Evolutionary conservation across 2,797 vertebrate genomes (phyloP).

Genomic region (Gadopsis marmoratus): DNA sequence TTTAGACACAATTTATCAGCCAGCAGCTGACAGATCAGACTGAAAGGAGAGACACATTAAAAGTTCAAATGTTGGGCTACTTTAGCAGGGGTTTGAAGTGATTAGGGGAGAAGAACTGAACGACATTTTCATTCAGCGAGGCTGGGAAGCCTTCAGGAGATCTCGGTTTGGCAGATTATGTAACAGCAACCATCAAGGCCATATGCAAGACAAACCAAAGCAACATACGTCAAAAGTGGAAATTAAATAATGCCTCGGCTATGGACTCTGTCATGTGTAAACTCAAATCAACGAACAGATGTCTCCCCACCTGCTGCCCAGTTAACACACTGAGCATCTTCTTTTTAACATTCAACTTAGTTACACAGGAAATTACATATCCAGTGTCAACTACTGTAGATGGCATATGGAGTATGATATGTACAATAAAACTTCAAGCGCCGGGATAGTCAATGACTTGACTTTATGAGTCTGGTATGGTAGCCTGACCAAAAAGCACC

Average conservation of each 20-base stretch:
- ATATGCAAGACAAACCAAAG: constrained; percentile 50
- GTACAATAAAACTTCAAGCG: background rate
- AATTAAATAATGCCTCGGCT: constrained; percentile 53
- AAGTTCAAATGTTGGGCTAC: constrained; percentile 68
- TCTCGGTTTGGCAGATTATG: background rate
- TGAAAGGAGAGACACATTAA: constrained; percentile 52
- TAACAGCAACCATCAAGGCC: constrained; percentile 4
- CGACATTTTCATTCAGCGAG: constrained; percentile 26
- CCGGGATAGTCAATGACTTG: background rate
- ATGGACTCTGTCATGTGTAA: constrained; percentile 54
- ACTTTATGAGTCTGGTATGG: background rate
- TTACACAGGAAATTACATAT: background rate
- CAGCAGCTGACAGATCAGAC: constrained; percentile 64
- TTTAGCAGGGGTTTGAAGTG: constrained; percentile 55
- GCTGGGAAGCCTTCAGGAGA: constrained; percentile 16
- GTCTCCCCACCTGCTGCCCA: constrained; percentile 65
- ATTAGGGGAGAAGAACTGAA: constrained; percentile 45
- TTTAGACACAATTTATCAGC: constrained; percentile 82
- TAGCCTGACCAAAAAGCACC: background rate
- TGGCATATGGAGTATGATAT: background rate
- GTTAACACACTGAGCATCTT: constrained; percentile 1
- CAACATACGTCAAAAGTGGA: constrained; percentile 32
- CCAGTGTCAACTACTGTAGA: background rate
- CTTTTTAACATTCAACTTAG: constrained; percentile 17
- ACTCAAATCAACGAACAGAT: constrained; percentile 63